phyloP scores from a whole-genome alignment of 2,888 invertebrate species.

The Eilema caniola region DNA sequence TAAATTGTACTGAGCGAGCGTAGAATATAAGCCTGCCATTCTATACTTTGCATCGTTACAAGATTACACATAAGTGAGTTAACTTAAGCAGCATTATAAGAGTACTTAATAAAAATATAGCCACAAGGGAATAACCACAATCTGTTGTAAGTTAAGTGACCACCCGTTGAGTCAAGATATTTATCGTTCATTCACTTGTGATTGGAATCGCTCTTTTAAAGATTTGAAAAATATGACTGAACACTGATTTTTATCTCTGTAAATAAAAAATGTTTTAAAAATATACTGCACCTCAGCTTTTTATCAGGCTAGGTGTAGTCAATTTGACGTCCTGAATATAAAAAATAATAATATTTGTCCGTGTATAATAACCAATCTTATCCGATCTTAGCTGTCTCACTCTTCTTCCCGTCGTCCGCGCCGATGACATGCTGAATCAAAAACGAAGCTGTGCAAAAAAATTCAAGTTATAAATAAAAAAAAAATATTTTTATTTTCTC shows the following conservation, averaged over 20 bases:
- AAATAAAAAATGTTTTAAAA: background rate
- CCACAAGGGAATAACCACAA: background rate
- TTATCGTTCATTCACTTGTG: constrained; percentile 24
- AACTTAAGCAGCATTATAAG: constrained; percentile 5
- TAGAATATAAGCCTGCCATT: background rate
- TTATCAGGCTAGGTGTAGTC: no score
- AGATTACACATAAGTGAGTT: constrained; percentile 10
- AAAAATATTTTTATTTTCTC: no score
- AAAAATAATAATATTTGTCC: no score
- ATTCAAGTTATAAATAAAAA: no score
- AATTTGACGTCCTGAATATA: no score
- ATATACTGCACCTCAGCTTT: no score
- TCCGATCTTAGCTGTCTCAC: no score
- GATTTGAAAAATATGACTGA: background rate
- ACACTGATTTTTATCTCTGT: background rate
- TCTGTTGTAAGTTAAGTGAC: constrained; percentile 32
- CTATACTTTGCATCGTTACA: background rate
- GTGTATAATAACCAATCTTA: no score
- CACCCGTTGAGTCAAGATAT: constrained; percentile 33
- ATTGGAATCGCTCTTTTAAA: constrained; percentile 8
- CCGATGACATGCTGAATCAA: background rate
- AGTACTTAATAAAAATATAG: constrained; percentile 21
- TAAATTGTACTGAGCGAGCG: background rate
- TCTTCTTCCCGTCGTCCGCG: no score
- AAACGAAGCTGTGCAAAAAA: no score